phyloP scores from a whole-genome alignment of 2,797 vertebrate genomes.

The Crypturellus tataupa region DNA sequence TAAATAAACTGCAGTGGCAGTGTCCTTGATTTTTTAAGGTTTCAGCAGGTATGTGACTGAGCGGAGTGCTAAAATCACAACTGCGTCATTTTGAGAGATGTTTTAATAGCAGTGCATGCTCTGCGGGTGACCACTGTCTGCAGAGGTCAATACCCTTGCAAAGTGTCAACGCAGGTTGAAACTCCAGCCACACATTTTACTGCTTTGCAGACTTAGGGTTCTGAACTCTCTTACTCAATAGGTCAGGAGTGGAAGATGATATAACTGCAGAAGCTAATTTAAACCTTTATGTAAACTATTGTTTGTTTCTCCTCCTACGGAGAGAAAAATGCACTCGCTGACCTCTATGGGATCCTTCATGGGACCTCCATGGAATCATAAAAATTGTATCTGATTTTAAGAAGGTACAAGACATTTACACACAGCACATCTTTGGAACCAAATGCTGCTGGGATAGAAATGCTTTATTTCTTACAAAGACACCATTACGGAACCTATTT shows the following conservation, averaged over 20 bases:
- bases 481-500: not conserved
- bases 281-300: not conserved
- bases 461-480: not conserved
- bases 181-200: not conserved
- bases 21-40: not conserved
- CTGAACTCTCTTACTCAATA: not conserved
- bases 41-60: not conserved
- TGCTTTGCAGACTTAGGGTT: accelerated
- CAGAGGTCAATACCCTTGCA: not conserved
- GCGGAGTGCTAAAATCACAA: not conserved
- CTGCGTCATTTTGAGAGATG: not conserved
- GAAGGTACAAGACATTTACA: not conserved
- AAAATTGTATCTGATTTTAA: not conserved
- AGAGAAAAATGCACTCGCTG: accelerated
- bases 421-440: not conserved
- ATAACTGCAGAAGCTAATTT: not conserved
- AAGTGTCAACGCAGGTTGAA: not conserved
- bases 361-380: not conserved
- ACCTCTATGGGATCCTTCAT: too few species aligned
- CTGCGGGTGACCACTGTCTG: not conserved
- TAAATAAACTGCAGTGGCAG: not conserved
- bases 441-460: not conserved
- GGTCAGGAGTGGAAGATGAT: not conserved
- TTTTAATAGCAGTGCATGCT: not conserved
- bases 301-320: not conserved